Percentiles rank a stretch among this genome's conserved stretches.
phyloP scores from a whole-genome alignment of 2,113 vertebrate species.

The Sylvietta virens region DNA sequence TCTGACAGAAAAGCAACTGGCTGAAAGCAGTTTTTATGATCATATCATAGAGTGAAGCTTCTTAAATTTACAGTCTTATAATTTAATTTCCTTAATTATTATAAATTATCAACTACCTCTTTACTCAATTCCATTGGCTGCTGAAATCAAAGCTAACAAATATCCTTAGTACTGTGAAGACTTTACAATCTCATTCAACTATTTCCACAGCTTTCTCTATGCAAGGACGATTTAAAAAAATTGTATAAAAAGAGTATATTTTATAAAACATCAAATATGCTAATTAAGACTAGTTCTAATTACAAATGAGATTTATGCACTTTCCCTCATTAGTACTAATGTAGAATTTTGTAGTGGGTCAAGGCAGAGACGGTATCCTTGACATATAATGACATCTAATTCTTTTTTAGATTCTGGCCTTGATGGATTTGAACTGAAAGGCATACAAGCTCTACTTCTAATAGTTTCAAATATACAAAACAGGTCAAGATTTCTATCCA shows the following conservation, averaged over 20 bases:
- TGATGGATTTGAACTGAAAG: background rate
- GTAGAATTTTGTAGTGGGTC: background rate
- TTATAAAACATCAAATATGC: background rate
- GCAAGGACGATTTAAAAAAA: background rate
- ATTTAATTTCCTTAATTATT: background rate
- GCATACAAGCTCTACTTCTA: background rate
- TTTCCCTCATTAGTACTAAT: background rate
- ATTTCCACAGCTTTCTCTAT: background rate
- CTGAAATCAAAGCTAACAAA: background rate
- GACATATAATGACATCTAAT: background rate
- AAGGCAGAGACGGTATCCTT: background rate
- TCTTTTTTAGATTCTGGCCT: background rate
- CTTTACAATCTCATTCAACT: background rate
- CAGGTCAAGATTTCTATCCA: background rate
- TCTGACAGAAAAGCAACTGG: background rate
- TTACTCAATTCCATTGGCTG: background rate
- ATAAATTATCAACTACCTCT: background rate
- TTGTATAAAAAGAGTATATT: background rate
- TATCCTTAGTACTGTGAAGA: background rate
- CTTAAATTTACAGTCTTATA: background rate
- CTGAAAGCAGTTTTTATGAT: background rate
- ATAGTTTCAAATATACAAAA: background rate
- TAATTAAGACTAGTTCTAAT: background rate
- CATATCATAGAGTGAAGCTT: background rate
- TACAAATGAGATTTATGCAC: background rate